Conservation (phyloP, 2,888 invertebrate species). For the Hydraecia micacea region DNA sequence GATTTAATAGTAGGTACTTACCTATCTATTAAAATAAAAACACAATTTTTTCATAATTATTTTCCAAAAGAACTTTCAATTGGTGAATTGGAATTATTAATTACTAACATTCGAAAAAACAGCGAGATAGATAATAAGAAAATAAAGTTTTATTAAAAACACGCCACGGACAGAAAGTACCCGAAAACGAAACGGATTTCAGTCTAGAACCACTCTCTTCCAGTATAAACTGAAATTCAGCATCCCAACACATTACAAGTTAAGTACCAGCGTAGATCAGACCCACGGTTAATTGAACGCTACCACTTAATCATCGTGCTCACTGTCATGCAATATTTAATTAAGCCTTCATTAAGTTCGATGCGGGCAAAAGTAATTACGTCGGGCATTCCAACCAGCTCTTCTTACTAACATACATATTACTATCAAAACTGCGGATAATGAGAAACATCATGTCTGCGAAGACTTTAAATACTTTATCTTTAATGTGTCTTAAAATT, state of each 20-base stretch:
- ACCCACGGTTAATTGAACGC: constrained; percentile 62
- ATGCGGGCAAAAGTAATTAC: constrained; percentile 80
- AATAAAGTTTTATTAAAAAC: neutral
- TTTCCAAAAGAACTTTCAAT: neutral
- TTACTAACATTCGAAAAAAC: too few species aligned
- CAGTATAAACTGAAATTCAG: constrained; percentile 11
- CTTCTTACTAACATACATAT: constrained; percentile 68
- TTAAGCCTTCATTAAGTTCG: constrained; percentile 79
- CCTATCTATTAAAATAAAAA: neutral
- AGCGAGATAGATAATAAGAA: too few species aligned
- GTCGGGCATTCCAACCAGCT: constrained; percentile 73
- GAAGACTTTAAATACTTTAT: constrained; percentile 40
- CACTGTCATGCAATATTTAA: constrained; percentile 79
- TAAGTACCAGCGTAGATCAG: constrained; percentile 24
- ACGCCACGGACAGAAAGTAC: neutral
- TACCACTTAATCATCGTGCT: constrained; percentile 71
- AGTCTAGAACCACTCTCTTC: neutral
- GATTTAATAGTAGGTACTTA: neutral
- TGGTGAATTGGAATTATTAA: neutral
- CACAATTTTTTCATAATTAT: too few species aligned
- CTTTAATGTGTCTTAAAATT: constrained; percentile 14
- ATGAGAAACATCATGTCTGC: constrained; percentile 56
- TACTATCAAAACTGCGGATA: constrained; percentile 55
- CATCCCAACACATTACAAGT: constrained; percentile 4
- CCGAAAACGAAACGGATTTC: neutral